Conservation (phyloP, 2,797 vertebrate species). For the Darevskia mixta region DNA sequence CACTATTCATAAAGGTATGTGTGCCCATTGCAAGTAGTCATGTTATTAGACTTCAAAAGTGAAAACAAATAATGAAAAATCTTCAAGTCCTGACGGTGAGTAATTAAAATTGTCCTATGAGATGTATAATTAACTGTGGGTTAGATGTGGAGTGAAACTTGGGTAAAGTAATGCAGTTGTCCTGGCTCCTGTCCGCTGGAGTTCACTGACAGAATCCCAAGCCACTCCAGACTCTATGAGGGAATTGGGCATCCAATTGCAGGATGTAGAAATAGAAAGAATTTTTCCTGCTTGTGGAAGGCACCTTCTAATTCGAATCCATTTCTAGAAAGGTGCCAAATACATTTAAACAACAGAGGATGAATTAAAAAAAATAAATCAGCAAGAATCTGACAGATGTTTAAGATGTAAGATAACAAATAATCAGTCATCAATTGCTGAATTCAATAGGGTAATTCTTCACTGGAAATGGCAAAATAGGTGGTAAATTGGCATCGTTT, state of each 20-base stretch:
- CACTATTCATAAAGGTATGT: slow-evolving; percentile 91
- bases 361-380: neutral
- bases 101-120: neutral
- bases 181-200: too few relatives aligned
- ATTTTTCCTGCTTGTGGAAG: too few relatives aligned
- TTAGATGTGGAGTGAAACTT: too few relatives aligned
- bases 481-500: neutral
- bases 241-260: too few relatives aligned
- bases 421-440: neutral
- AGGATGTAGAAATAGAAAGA: too few relatives aligned
- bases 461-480: too few relatives aligned
- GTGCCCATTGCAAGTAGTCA: slow-evolving; percentile 16
- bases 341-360: neutral
- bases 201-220: too few relatives aligned
- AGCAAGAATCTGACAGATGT: neutral
- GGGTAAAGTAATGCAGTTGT: too few relatives aligned
- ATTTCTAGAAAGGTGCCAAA: neutral
- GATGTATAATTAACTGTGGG: too few relatives aligned
- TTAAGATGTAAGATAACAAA: neutral
- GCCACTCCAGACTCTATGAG: too few relatives aligned
- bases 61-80: slow-evolving; percentile 34
- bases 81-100: neutral
- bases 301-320: too few relatives aligned
- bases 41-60: slow-evolving; percentile 25
- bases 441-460: too few relatives aligned